Evolutionary conservation across 2,888 invertebrate genomes (phyloP).

Genomic region (Macrosoma leucophasiata): DNA sequence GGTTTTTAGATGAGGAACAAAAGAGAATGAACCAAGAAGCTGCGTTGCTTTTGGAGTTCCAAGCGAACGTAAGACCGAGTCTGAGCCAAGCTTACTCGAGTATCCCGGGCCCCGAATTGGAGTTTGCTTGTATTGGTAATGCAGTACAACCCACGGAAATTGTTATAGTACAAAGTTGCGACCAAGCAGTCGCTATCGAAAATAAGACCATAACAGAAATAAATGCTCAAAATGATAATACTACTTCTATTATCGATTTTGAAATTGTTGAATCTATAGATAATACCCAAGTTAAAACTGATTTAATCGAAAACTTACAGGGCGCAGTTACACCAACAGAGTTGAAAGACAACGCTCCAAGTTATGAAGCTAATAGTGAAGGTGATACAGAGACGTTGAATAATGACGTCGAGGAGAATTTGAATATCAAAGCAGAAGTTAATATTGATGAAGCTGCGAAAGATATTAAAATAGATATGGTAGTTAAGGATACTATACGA

Average conservation of each 20-base stretch:
- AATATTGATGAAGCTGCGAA: too few species aligned
- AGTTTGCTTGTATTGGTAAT: slow-evolving; percentile 55
- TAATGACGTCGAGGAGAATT: too few species aligned
- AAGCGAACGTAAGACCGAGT: slow-evolving; percentile 66
- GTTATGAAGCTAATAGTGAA: too few species aligned
- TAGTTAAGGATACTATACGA: not conserved
- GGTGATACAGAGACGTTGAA: too few species aligned
- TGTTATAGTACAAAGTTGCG: slow-evolving; percentile 9
- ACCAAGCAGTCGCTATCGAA: slow-evolving; percentile 11
- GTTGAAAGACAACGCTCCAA: too few species aligned
- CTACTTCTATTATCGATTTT: slow-evolving; percentile 3
- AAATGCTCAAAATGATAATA: slow-evolving; percentile 12
- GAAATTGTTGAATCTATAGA: too few species aligned
- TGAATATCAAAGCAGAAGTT: too few species aligned
- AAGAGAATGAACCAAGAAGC: slow-evolving; percentile 71
- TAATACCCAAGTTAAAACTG: too few species aligned
- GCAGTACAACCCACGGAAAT: slow-evolving; percentile 19
- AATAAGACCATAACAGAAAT: slow-evolving; percentile 9
- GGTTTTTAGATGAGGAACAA: slow-evolving; percentile 78
- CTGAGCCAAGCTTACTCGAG: slow-evolving; percentile 67
- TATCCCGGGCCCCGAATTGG: slow-evolving; percentile 65
- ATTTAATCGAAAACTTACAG: too few species aligned
- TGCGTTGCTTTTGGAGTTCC: slow-evolving; percentile 62
- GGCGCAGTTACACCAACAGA: too few species aligned
- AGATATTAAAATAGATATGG: too few species aligned